phyloP scores from a whole-genome alignment of 2,888 invertebrate species.

The Carabus problematicus region DNA sequence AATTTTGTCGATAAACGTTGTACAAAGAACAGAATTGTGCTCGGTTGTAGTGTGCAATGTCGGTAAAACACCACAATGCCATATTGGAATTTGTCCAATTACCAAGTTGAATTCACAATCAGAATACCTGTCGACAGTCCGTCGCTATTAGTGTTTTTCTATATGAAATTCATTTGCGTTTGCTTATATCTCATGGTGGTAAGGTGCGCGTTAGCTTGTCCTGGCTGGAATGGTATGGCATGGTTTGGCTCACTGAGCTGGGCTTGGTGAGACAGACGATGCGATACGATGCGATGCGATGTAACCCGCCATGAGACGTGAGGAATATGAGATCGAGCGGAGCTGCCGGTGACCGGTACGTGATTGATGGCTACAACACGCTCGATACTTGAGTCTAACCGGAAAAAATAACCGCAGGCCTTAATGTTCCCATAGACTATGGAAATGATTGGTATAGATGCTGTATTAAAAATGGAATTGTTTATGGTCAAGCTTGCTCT shows the following conservation, averaged over 20 bases:
- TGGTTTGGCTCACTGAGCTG: conserved; percentile 4
- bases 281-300: conserved; percentile 14
- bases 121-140: conserved; percentile 41
- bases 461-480: conserved; percentile 30
- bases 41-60: conserved; percentile 39
- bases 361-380: conserved; percentile 21
- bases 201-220: no score
- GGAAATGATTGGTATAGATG: conserved; percentile 39
- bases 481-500: background rate
- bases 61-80: conserved; percentile 46
- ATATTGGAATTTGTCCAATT: conserved; percentile 47
- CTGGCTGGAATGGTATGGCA: background rate
- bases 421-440: conserved; percentile 38
- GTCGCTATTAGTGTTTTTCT: conserved; percentile 41
- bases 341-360: background rate
- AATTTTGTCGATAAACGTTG: no score
- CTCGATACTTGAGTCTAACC: conserved; percentile 29
- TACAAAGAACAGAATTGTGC: background rate
- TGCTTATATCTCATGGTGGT: conserved; percentile 16
- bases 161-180: conserved; percentile 42
- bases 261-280: conserved; percentile 23
- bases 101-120: conserved; percentile 46
- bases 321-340: conserved; percentile 28
- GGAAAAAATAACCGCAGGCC: conserved; percentile 40
- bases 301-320: conserved; percentile 26